Evolutionary conservation across 2,888 invertebrate species (phyloP), one percentile per base, ranked within the genome.

Genomic region (Pseudeuparius sepicola): DNA sequence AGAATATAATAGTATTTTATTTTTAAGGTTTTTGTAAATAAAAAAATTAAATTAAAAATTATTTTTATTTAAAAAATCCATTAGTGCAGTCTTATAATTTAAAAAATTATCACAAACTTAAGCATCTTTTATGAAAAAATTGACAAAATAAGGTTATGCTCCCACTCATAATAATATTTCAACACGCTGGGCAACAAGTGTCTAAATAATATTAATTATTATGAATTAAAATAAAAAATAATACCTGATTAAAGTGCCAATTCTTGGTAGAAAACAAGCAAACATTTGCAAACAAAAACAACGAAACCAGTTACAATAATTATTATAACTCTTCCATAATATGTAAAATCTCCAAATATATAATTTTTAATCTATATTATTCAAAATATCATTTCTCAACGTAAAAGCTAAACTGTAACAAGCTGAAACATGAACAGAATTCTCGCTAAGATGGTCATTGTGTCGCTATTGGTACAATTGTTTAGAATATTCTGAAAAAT

Each of bases 161-260:
- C 1, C 90, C 92, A 20, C 86, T 59, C 0, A 75, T 34, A 30
- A 87, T 74, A 34, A 93, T 77, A 13, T 52, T 87, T 79, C 7
- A 90, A 67, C n/a, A 84, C 54, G 39, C 82, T 78, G 0, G 92
- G 92, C 13, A 92, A 64, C 1, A 86, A n/a, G 11, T 13, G 12
- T 13, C 27, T n/a, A 10, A 34, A 34, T 26, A 14, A 2, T 10
- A 24, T 12, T 18, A 18, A 4, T 11, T 4, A 11, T 9, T 28
- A 26, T 11, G 29, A 26, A 39, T 5, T 2, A 3, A 4, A 24
- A 30, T n/a, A 36, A 24, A 3, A 24, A 29, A 24, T 17, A 46
- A 60, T 60, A 86, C 85, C 88, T 73, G 42, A 90, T 83, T 43
- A 93, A 79, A 14, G 79, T 84, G 23, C 92, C 92, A 38, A 93